A percentile compares a stretch with the other conserved stretches of the same genome.
Conservation (phyloP, 2,797 vertebrate genomes). For the Pangasius djambal region DNA sequence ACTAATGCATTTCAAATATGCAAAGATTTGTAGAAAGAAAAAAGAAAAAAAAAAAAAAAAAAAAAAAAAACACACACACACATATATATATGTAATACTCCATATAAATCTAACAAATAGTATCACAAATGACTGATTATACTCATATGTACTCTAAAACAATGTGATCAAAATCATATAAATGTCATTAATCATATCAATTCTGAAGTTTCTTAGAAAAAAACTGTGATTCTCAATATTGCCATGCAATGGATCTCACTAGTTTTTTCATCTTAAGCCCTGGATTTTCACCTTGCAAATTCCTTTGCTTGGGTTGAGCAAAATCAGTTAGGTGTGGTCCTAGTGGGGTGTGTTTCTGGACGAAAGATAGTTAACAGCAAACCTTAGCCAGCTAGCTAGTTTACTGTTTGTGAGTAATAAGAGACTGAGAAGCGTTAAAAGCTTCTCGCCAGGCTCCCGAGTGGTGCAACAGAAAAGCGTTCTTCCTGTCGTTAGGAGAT, state of each 20-base stretch:
- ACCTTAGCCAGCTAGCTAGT: not conserved
- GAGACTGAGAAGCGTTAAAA: not conserved
- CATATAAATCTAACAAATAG: not conserved
- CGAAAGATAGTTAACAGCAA: not conserved
- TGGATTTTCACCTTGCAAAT: not conserved
- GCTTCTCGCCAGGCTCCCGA: not conserved
- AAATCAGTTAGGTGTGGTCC: not conserved
- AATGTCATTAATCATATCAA: not conserved
- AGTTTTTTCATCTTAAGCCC: not conserved
- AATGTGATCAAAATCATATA: too few species aligned
- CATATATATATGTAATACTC: too few species aligned
- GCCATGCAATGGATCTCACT: not conserved
- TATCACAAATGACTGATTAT: not conserved
- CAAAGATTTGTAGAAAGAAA: too few species aligned
- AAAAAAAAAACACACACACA: too few species aligned
- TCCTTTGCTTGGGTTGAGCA: not conserved
- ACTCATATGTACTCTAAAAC: not conserved
- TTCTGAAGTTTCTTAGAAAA: not conserved
- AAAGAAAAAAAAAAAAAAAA: too few species aligned
- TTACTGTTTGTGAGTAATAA: not conserved
- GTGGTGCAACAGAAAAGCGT: not conserved
- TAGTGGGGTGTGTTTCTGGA: not conserved
- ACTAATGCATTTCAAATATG: too few species aligned
- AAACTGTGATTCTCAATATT: not conserved
- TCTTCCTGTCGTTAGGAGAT: not conserved